Evolutionary conservation across 2,113 vertebrate species (phyloP), one percentile per base, ranked within the genome.

Genomic region (Gobiocypris rarus): DNA sequence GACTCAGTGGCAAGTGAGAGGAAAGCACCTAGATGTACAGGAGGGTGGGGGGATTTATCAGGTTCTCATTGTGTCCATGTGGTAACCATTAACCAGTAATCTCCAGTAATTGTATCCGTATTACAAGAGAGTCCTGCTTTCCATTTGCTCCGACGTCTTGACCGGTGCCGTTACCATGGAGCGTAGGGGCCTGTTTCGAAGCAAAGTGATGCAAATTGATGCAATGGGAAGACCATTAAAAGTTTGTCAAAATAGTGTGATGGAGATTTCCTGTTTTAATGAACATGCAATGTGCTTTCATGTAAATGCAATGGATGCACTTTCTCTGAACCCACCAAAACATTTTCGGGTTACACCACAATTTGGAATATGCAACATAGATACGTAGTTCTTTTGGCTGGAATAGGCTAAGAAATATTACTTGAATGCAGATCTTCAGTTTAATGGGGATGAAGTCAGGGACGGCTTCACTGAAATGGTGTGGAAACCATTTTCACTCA

Each of bases 31-130:
- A 94, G 93, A 93, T 93, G 93, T 87, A 93, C 73, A 34, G 93
- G 93, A 92, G 34, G 67, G 67, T 41, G 34, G 67, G 65, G n/a
- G 92, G 94, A 93, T 95, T 95, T 95, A 95, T 94, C 94, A 94
- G 94, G 92, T 96, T 94, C 93, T 92, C 93, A 93, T 93, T 95
- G 93, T 90, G 93, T 93, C 94, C 95, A 96, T 96, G 94, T 96
- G 95, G 95, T 94, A 96, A 94, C 94, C 92, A 96, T 96, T 96
- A 93, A 87, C 92, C 93, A 28, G 92, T 95, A 95, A 96, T 96
- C 95, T 96, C 92, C 93, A 92, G 94, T 96, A 96, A 96, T 96
- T 95, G 95, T 95, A 94, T 94, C 95, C 94, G 94, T 92, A 94
- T 96, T 95, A 96, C 94, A 93, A 94, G 92, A 94, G 94, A 95